phyloP scores from a whole-genome alignment of 2,888 invertebrate species.

The Entomobrya proxima region DNA sequence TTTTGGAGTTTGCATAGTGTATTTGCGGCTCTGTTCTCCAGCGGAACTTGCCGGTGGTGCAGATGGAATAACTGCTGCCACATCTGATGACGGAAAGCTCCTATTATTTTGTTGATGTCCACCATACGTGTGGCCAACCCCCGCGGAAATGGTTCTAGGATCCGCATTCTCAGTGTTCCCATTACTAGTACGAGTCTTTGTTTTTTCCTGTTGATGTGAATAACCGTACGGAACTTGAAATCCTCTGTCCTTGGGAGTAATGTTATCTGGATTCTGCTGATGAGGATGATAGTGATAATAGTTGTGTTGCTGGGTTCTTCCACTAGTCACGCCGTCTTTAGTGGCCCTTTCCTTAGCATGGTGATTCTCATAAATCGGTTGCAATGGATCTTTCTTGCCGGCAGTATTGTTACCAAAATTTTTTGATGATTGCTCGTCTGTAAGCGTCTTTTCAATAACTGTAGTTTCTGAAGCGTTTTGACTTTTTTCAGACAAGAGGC shows the following conservation, averaged over 20 bases:
- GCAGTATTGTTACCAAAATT: background rate
- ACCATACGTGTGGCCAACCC: background rate
- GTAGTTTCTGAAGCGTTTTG: conserved; percentile 50
- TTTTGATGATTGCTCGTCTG: conserved; percentile 38
- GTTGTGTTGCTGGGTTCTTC: background rate
- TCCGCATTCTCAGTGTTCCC: conserved; percentile 42
- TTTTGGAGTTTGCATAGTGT: conserved; percentile 28
- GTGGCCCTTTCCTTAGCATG: background rate
- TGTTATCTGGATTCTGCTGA: conserved; percentile 32
- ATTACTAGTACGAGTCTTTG: background rate
- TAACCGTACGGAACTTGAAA: conserved; percentile 14
- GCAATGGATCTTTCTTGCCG: background rate
- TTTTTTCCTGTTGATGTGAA: background rate
- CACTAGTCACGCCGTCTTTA: background rate
- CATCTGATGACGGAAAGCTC: conserved; percentile 35
- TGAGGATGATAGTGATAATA: background rate
- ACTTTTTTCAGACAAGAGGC: conserved; percentile 51
- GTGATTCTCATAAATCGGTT: background rate
- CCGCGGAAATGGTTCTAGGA: background rate
- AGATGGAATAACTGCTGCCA: conserved; percentile 36
- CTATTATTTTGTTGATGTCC: background rate
- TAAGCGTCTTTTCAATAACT: conserved; percentile 53
- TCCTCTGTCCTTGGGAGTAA: conserved; percentile 32
- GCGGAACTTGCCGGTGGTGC: background rate
- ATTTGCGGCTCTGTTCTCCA: background rate